These are phyloP conservation scores for Thunnus thynnus DNA, from an alignment of 2,113 vertebrate species.

Conservation along the genomic window DNA sequence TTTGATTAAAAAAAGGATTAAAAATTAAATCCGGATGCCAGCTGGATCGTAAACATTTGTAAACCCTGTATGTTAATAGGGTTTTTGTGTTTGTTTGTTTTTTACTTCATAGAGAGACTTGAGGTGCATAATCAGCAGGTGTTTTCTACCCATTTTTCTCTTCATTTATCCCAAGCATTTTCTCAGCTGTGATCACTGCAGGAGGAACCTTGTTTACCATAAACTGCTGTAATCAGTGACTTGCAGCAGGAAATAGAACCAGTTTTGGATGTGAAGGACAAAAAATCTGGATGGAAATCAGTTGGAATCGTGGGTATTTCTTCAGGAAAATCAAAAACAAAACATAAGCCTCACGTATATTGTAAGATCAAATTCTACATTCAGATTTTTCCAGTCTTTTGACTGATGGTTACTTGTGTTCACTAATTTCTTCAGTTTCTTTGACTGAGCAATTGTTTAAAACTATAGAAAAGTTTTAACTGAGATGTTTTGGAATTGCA, in stretches of 20 bases:
- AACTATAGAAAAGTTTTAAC: conserved; percentile 4
- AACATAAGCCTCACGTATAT: neutral
- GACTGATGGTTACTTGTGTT: neutral
- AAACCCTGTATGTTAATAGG: too few species aligned
- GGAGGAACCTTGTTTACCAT: conserved; percentile 1
- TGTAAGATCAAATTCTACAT: neutral
- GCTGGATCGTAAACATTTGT: too few species aligned
- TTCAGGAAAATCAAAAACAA: neutral
- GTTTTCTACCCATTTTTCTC: neutral
- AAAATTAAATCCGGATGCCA: too few species aligned
- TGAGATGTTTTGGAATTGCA: neutral
- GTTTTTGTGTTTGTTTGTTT: too few species aligned
- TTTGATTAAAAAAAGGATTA: too few species aligned
- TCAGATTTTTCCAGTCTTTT: neutral
- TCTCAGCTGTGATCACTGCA: neutral
- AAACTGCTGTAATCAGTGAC: neutral
- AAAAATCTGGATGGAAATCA: neutral
- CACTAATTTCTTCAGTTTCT: neutral
- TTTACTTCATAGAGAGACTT: too few species aligned
- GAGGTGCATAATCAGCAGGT: too few species aligned
- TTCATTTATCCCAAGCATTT: neutral
- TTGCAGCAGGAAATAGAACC: neutral
- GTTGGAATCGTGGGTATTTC: neutral
- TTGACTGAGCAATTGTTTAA: neutral
- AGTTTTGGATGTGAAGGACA: neutral